Percentiles rank a stretch among this genome's conserved stretches.
Evolutionary conservation across 2,888 invertebrate genomes (phyloP).

Genomic region (Cheilosia soror): DNA sequence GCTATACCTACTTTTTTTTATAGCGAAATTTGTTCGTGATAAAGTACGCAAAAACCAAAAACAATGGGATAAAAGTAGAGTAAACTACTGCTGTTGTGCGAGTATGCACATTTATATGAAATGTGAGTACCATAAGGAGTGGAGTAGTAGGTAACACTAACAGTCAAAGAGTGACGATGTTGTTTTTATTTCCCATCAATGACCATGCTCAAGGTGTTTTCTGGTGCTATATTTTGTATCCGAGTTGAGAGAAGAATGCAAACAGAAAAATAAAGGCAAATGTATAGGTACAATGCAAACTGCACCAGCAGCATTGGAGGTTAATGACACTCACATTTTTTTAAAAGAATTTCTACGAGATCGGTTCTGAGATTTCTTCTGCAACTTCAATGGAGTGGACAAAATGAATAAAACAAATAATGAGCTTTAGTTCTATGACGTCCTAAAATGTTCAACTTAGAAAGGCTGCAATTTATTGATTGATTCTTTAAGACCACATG

Average conservation of each 20-base stretch:
- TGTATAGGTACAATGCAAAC: conserved; percentile 24
- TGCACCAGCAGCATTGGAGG: conserved; percentile 41
- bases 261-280: conserved; percentile 39
- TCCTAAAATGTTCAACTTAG: background rate
- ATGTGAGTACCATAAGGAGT: conserved; percentile 13
- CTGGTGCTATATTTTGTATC: conserved; percentile 1
- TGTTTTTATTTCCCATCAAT: conserved; percentile 54
- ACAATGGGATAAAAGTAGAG: conserved; percentile 45
- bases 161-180: conserved; percentile 15
- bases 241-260: conserved; percentile 16
- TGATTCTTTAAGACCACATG: background rate
- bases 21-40: conserved; percentile 31
- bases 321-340: conserved; percentile 61
- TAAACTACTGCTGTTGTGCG: conserved; percentile 21
- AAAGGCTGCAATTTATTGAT: background rate
- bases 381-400: background rate
- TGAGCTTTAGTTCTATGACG: background rate
- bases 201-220: conserved; percentile 51
- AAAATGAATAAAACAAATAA: background rate
- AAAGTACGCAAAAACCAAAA: conserved; percentile 49
- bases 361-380: conserved; percentile 19
- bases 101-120: background rate
- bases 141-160: conserved; percentile 33
- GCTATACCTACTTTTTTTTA: conserved; percentile 8
- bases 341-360: conserved; percentile 13